These are phyloP conservation scores for Sorex araneus DNA, from an alignment of 2,113 vertebrate genomes.

Conservation along the genomic window DNA sequence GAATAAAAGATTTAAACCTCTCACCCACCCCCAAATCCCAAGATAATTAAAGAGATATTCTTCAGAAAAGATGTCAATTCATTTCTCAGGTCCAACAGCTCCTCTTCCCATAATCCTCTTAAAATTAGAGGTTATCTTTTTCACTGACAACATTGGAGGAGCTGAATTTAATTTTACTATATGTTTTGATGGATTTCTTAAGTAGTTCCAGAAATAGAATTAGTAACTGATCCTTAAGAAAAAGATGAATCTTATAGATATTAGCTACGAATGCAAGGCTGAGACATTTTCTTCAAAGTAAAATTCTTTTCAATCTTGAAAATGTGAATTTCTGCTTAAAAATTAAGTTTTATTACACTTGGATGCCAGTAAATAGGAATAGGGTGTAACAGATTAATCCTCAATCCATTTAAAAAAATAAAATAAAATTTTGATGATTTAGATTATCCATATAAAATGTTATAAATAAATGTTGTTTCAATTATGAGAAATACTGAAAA, in stretches of 20 bases:
- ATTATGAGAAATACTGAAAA: neutral
- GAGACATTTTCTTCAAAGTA: neutral
- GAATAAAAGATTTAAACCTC: neutral
- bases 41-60: neutral
- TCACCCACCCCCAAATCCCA: neutral
- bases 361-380: neutral
- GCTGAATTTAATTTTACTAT: slow-evolving; percentile 24
- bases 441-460: neutral
- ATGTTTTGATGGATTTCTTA: slow-evolving; percentile 36
- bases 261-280: neutral
- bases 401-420: neutral
- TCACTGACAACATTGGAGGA: neutral
- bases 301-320: neutral
- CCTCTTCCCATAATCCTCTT: neutral
- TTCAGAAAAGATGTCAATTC: neutral
- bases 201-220: slow-evolving; percentile 23
- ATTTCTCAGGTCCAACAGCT: neutral
- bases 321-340: slow-evolving; percentile 44
- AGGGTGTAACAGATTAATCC: neutral
- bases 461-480: neutral
- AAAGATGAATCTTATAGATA: slow-evolving; percentile 50
- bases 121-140: slow-evolving; percentile 48
- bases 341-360: neutral
- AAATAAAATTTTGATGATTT: neutral
- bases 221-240: slow-evolving; percentile 44